phyloP scores from a whole-genome alignment of 1,140 invertebrate genomes.

The Drosophila pandora region DNA sequence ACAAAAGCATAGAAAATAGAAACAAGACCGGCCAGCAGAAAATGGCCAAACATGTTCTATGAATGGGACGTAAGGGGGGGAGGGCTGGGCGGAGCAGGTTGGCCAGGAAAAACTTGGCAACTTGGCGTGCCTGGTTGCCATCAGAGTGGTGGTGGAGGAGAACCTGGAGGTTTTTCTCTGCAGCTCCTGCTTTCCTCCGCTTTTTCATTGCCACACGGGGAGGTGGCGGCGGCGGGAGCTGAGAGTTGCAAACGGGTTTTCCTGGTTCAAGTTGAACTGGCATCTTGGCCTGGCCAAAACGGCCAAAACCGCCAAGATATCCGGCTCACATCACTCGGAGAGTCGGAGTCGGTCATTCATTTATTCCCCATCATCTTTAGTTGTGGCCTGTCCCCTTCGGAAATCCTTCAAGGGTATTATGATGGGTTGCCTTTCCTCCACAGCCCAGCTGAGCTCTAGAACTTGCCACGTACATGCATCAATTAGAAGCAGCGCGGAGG shows the following conservation, averaged over 20 bases:
- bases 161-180: conserved; percentile 49
- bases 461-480: conserved; percentile 37
- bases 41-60: conserved; percentile 82
- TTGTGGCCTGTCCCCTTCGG: conserved; percentile 5
- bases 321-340: conserved; percentile 13
- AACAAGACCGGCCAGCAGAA: conserved; percentile 59
- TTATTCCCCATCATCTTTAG: conserved; percentile 38
- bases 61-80: conserved; percentile 34
- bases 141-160: conserved; percentile 27
- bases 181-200: conserved; percentile 7
- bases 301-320: conserved; percentile 46
- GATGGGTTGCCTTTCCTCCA: conserved; percentile 48
- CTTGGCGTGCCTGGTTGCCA: conserved; percentile 74
- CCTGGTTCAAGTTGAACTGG: conserved; percentile 56
- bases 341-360: conserved; percentile 42
- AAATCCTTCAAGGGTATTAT: conserved; percentile 67
- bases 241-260: conserved; percentile 65
- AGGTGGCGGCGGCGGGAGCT: conserved; percentile 1
- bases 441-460: conserved; percentile 39
- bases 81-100: conserved; percentile 3
- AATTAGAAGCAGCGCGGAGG: conserved; percentile 60
- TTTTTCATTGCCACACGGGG: conserved; percentile 67
- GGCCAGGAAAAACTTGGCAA: conserved; percentile 66
- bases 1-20: conserved; percentile 63
- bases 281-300: conserved; percentile 58